phyloP scores from a whole-genome alignment of 2,888 invertebrate genomes.

The Polydrusus pterygomalis region DNA sequence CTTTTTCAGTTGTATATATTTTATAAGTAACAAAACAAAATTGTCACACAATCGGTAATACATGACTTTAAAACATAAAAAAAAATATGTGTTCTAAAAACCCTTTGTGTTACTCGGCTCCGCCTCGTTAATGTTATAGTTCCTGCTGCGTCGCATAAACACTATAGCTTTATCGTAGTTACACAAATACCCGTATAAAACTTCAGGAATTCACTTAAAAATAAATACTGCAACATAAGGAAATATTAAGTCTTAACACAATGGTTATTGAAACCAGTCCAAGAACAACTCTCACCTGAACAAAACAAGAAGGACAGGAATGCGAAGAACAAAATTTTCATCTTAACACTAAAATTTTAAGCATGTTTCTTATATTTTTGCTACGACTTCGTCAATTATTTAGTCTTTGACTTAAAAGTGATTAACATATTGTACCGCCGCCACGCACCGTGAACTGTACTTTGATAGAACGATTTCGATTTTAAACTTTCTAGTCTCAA shows the following conservation, averaged over 20 bases:
- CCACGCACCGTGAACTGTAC: constrained; percentile 24
- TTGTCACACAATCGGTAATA: no score
- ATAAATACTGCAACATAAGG: constrained; percentile 33
- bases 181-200: no score
- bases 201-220: no score
- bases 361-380: constrained; percentile 30
- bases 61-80: no score
- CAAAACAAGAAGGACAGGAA: constrained; percentile 30
- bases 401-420: constrained; percentile 23
- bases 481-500: constrained; percentile 52
- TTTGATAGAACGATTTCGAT: constrained; percentile 42
- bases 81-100: no score
- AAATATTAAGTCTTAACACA: constrained; percentile 7
- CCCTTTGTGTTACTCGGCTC: no score
- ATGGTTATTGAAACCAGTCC: constrained; percentile 6
- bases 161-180: no score
- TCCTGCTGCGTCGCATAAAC: no score
- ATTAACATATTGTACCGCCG: constrained; percentile 33
- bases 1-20: no score
- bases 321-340: constrained; percentile 30
- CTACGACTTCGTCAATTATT: constrained; percentile 2
- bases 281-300: constrained; percentile 36
- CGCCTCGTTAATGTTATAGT: no score
- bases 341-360: constrained; percentile 32
- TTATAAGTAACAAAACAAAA: no score